Percentiles rank a stretch among this genome's conserved stretches.
These are phyloP conservation scores for Varecia variegata DNA, from an alignment of 2,797 vertebrate species.

Conservation along the genomic window DNA sequence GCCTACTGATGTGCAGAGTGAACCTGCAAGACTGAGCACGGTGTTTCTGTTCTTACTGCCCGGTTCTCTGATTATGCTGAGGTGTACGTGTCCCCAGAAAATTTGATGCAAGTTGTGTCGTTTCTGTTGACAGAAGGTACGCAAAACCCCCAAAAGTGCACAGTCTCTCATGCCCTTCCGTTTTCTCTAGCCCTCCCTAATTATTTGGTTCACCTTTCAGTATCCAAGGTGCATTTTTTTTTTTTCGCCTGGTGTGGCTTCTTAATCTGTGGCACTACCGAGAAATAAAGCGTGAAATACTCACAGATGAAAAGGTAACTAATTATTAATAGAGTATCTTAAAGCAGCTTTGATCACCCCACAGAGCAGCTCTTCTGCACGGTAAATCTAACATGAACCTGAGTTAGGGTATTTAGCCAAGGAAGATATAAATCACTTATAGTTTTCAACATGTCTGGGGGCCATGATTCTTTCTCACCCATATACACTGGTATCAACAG, in stretches of 20 bases:
- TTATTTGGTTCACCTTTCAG: not conserved
- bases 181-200: not conserved
- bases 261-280: not conserved
- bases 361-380: not conserved
- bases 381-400: not conserved
- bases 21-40: not conserved
- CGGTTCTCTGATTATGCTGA: constrained; percentile 25
- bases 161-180: not conserved
- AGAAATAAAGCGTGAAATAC: not conserved
- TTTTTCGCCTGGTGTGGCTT: not conserved
- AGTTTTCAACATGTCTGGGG: not conserved
- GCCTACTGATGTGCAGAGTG: not conserved
- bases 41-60: not conserved
- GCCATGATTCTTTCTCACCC: not conserved
- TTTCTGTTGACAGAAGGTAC: not conserved
- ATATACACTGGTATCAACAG: not conserved
- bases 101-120: not conserved
- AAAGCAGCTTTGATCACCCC: not conserved
- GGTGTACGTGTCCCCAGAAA: not conserved
- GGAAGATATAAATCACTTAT: not conserved
- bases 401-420: not conserved
- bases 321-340: constrained; percentile 10
- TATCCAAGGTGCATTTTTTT: not conserved
- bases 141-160: not conserved
- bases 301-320: not conserved